These are phyloP conservation scores for Melinaea marsaeus DNA, from an alignment of 2,888 invertebrate species.

Conservation along the genomic window DNA sequence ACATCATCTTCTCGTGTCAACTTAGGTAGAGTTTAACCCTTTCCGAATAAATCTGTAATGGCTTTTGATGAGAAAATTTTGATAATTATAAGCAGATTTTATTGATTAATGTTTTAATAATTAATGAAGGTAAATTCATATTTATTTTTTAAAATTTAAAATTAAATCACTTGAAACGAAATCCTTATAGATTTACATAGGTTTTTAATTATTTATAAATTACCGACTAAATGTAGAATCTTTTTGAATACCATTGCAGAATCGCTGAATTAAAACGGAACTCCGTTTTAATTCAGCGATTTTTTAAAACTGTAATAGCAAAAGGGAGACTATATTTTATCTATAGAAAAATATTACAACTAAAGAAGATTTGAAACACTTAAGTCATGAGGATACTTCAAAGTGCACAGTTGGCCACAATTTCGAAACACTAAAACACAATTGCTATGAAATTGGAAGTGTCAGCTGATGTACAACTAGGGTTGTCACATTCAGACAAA, in stretches of 20 bases:
- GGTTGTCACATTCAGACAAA: conserved; percentile 9
- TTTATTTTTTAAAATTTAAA: too few relatives aligned
- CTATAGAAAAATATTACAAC: neutral
- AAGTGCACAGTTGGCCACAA: conserved; percentile 20
- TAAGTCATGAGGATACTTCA: conserved; percentile 9
- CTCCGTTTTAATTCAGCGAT: too few relatives aligned
- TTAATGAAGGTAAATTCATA: too few relatives aligned
- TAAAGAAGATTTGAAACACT: conserved; percentile 2
- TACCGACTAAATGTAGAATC: too few relatives aligned
- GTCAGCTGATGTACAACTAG: conserved; percentile 21
- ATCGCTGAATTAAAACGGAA: too few relatives aligned
- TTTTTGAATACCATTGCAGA: too few relatives aligned
- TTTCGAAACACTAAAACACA: conserved; percentile 23
- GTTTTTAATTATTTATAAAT: too few relatives aligned
- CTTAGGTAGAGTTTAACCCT: neutral
- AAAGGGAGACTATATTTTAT: too few relatives aligned
- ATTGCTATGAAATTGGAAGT: conserved; percentile 23
- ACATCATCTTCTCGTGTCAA: conserved; percentile 9
- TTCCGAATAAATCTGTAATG: conserved; percentile 6
- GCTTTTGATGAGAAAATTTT: neutral
- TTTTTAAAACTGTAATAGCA: too few relatives aligned
- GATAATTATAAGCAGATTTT: neutral
- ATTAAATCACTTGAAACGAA: too few relatives aligned
- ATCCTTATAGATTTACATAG: too few relatives aligned
- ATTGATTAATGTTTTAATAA: too few relatives aligned